Conservation (phyloP, 1,140 invertebrate genomes). For the Euschistus heros region DNA sequence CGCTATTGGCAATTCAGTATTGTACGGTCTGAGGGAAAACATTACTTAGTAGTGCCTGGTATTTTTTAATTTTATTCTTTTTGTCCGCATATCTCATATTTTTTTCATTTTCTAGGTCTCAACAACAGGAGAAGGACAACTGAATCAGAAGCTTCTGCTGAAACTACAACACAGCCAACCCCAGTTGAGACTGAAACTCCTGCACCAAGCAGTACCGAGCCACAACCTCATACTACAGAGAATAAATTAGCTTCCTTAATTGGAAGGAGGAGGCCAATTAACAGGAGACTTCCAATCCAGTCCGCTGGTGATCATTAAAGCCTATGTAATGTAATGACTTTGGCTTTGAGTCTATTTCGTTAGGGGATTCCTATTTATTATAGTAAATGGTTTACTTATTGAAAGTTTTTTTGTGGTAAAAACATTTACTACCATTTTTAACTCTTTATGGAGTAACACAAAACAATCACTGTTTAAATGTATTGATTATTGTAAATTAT, state of each 20-base stretch:
- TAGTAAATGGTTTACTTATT: no score
- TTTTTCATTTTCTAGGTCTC: background rate
- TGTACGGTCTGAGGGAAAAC: no score
- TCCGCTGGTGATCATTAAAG: background rate
- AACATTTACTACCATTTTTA: no score
- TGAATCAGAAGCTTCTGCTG: background rate
- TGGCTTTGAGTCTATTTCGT: no score
- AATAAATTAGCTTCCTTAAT: conserved; percentile 5
- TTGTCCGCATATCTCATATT: conserved; percentile 33
- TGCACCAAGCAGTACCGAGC: background rate
- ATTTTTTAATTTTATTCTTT: no score
- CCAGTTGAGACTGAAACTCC: conserved; percentile 8
- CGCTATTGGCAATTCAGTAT: no score
- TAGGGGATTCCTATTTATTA: no score
- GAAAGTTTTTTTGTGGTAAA: no score
- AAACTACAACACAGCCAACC: background rate
- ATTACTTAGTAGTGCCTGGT: no score
- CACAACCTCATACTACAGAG: conserved; percentile 4
- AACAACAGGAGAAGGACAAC: conserved; percentile 1
- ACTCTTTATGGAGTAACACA: no score
- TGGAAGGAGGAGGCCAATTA: conserved; percentile 1
- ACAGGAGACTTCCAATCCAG: background rate
- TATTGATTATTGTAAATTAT: no score
- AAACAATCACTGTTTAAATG: no score
- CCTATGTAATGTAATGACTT: background rate